Evolutionary conservation across 1,140 invertebrate genomes (phyloP).

Genomic region (Hycleus cichorii): DNA sequence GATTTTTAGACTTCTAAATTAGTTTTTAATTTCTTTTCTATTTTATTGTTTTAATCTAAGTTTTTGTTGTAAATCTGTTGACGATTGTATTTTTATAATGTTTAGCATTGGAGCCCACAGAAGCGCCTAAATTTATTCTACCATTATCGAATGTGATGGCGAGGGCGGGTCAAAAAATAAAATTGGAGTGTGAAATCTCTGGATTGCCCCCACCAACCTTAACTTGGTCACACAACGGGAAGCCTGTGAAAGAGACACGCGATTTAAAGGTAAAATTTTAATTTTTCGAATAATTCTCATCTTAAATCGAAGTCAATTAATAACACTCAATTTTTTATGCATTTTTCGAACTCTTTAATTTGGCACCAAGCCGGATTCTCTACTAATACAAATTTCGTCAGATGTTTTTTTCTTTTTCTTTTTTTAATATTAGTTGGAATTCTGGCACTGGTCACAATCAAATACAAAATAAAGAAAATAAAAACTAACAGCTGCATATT

Average conservation of each 20-base stretch:
- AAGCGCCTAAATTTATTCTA: slow-evolving; percentile 48
- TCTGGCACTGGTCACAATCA: slow-evolving; percentile 1
- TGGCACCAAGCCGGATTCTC: neutral
- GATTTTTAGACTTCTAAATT: neutral
- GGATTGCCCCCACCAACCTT: slow-evolving; percentile 52
- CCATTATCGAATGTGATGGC: slow-evolving; percentile 57
- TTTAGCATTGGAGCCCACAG: slow-evolving; percentile 45
- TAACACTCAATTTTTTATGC: neutral
- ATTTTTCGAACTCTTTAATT: neutral
- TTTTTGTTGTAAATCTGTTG: too few species aligned
- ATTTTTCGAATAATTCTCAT: too few species aligned
- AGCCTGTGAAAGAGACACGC: slow-evolving; percentile 48
- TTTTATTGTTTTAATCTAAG: too few species aligned
- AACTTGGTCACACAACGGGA: slow-evolving; percentile 63
- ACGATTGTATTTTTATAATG: neutral
- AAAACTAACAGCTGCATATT: slow-evolving; percentile 1
- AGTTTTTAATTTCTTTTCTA: neutral
- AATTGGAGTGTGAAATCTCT: slow-evolving; percentile 58
- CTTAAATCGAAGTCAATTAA: too few species aligned
- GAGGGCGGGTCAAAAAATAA: slow-evolving; percentile 56
- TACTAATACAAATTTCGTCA: neutral
- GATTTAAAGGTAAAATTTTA: slow-evolving; percentile 43
- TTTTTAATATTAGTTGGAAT: too few species aligned
- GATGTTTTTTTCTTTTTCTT: too few species aligned
- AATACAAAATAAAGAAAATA: slow-evolving; percentile 5